Evolutionary conservation across 2,797 vertebrate species (phyloP), one percentile per base, ranked within the genome.

Genomic region (Paratrypauchen microcephalus): DNA sequence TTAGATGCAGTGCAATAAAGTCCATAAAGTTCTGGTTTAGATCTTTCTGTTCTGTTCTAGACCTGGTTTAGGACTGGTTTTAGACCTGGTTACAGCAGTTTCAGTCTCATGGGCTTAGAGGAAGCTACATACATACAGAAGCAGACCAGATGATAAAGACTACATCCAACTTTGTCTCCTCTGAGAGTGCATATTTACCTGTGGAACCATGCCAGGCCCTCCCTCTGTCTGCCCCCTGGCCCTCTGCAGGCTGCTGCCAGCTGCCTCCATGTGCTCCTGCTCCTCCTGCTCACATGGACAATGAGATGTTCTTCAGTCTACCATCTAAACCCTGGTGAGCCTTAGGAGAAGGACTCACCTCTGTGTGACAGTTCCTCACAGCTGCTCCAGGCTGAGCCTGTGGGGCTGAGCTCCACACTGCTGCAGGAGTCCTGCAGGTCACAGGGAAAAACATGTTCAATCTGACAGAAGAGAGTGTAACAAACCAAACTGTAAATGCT

Each of bases 331-430:
- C 21, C 1, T 54, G n/a, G n/a, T 54, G n/a, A 3, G 11, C 7
- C 21, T 21, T 58, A 18, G n/a, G n/a, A 30, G 59, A 21, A 41
- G 36, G 1, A 36, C 30, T 2, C 32, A 61, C 59, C 59, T 12
- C 6, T 21, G n/a, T 39, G 32, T 4, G 28, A n/a, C 59, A 61
- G 59, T n/a, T 61, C 59, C 59, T 61, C 59, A 13, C 59, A 39
- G n/a, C 59, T 61, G 59, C 59, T 61, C 59, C 59, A 61, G 59
- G 28, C n/a, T 12, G 59, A 41, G 32, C 11, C 59, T 12, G 2
- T 19, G 5, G 59, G n/a, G 4, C 32, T 23, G 1, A 23, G 32
- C 19, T 36, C 28, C 58, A 8, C 28, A 5, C 58, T 39, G 58
- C 18, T n/a, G 28, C 58, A 5, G 3, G 19, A 39, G n/a, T 36